phyloP scores from a whole-genome alignment of 1,140 invertebrate genomes.

The Ctenoplectra terminalis region DNA sequence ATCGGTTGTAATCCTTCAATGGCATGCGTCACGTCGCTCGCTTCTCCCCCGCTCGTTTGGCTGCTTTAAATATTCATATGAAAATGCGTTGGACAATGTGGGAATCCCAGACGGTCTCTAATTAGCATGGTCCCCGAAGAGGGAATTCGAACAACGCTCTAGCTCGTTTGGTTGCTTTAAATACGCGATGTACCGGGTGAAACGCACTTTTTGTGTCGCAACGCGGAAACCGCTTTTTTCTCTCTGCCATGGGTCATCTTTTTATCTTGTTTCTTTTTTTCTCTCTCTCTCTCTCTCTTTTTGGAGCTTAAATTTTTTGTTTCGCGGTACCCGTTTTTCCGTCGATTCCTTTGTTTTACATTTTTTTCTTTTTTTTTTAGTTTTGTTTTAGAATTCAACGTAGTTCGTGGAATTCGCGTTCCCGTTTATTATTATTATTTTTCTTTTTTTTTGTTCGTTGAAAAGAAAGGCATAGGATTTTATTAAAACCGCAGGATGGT shows the following conservation, averaged over 20 bases:
- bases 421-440: too few species aligned
- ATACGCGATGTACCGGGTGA: constrained; percentile 17
- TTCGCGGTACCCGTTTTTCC: neutral
- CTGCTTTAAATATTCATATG: constrained; percentile 36
- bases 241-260: too few species aligned
- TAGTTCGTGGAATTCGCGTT: neutral
- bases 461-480: too few species aligned
- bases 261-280: too few species aligned
- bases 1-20: constrained; percentile 27
- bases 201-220: constrained; percentile 2
- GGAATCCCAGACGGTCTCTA: constrained; percentile 32
- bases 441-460: neutral
- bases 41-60: neutral
- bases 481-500: too few species aligned
- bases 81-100: constrained; percentile 16
- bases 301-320: neutral
- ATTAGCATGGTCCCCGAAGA: constrained; percentile 28
- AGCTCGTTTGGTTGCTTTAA: constrained; percentile 42
- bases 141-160: constrained; percentile 46
- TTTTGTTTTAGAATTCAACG: neutral
- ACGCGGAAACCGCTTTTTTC: neutral
- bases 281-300: neutral
- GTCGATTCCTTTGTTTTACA: too few species aligned
- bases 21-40: neutral
- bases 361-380: neutral